Percentiles rank a stretch among this genome's conserved stretches.
Conservation (phyloP, 1,140 invertebrate species). For the Drosophila nannoptera region DNA sequence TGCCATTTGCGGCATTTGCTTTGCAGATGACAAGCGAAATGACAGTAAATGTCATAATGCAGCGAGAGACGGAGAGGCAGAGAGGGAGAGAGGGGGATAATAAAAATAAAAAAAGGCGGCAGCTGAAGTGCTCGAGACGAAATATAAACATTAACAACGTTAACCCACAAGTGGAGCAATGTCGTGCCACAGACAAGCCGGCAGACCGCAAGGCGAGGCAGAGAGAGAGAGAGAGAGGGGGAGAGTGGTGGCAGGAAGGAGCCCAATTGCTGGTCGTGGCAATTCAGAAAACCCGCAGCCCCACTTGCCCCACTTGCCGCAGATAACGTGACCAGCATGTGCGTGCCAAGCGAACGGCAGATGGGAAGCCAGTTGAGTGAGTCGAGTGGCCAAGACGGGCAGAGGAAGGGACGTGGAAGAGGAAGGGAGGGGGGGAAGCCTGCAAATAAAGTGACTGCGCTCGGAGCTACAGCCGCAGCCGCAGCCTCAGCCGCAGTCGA, state of each 20-base stretch:
- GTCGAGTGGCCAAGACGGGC: neutral
- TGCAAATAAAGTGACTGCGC: constrained; percentile 70
- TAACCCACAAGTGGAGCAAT: constrained; percentile 68
- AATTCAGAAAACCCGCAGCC: constrained; percentile 18
- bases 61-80: neutral
- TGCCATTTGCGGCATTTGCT: constrained; percentile 47
- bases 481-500: neutral
- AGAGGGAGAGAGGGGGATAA: neutral
- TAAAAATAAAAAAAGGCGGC: neutral
- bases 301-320: neutral
- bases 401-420: too few relatives aligned
- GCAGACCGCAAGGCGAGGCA: constrained; percentile 49
- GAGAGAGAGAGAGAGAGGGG: neutral
- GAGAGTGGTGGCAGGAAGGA: neutral
- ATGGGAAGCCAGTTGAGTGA: constrained; percentile 20
- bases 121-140: neutral
- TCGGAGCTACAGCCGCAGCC: neutral
- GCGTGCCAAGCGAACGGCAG: constrained; percentile 44
- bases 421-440: constrained; percentile 26
- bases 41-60: constrained; percentile 67
- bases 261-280: constrained; percentile 15
- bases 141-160: constrained; percentile 54
- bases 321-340: constrained; percentile 67
- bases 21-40: constrained; percentile 47
- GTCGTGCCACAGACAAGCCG: constrained; percentile 63